Base-by-base conservation (phyloP, 2,888 invertebrate species). In the Dasysyrphus tricinctus region DNA sequence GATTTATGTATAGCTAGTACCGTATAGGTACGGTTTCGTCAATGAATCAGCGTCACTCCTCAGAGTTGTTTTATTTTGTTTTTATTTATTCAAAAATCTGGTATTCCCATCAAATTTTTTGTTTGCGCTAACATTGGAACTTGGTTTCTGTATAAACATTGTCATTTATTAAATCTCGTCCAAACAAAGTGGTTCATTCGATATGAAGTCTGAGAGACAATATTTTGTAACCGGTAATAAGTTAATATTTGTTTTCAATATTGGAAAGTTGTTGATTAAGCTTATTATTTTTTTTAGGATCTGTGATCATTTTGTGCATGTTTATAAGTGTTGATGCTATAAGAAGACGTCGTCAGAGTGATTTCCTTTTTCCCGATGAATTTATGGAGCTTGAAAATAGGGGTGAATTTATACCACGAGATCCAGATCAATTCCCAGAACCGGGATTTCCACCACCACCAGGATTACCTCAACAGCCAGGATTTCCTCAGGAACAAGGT, bases 291-390 rank as follows among this genome's bases (percentile, higher is more conserved):
- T 32, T 32, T 63, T 69, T n/a, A 54, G n/a, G 59, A 16, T 63
- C 5, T 11, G 11, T 70, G 57, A 16, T 79, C n/a, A 24, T 75
- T 14, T 29, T 83, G 9, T 72, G 72, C 32, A 37, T 37, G 5
- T 32, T 39, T 44, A n/a, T 42, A 0, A 32, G 19, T 70, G 70
- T 63, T 19, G 29, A 14, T 5, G 51, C 24, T 61, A 14, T 72
- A 0, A 73, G 77, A 16, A 73, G 54, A 19, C 73, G 67, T 3
- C 74, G 82, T 5, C 78, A 78, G 32, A 34, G 14, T 12, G 78
- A 79, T 57, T 75, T 86, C 54, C 8, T 72, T 8, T 86, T 86
- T 24, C 86, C 86, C 5, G 75, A 70, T 54, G 59, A 75, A 9
- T 74, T 70, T 14, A 19, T 65, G 6, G 32, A 42, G 11, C 24